Evolutionary conservation across 2,888 invertebrate species (phyloP).

Genomic region (Spisula solida): DNA sequence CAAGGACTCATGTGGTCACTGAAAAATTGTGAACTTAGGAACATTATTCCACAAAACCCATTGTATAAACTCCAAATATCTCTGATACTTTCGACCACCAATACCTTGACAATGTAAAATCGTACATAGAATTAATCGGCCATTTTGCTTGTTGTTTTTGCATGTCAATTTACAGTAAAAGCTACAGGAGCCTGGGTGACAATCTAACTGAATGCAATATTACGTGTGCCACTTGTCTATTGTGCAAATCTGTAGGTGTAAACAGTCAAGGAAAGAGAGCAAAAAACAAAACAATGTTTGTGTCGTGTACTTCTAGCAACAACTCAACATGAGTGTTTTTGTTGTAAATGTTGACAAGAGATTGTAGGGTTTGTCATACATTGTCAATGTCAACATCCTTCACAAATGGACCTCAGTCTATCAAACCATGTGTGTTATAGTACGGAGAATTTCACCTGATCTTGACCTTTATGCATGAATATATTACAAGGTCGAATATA

Average conservation of each 20-base stretch:
- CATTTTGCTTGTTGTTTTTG: neutral
- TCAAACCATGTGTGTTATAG: neutral
- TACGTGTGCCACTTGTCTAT: slow-evolving; percentile 9
- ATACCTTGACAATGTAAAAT: too few relatives aligned
- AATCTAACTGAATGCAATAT: neutral
- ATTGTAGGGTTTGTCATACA: neutral
- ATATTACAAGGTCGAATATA: too few relatives aligned
- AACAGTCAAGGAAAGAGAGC: neutral
- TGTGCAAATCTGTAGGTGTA: neutral
- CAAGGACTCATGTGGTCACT: too few relatives aligned
- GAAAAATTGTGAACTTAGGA: too few relatives aligned
- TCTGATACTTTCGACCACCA: too few relatives aligned
- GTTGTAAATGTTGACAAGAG: slow-evolving; percentile 3
- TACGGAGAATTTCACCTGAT: too few relatives aligned
- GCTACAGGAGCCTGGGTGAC: neutral
- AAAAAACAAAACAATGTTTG: neutral
- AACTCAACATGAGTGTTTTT: neutral
- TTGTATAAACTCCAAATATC: too few relatives aligned
- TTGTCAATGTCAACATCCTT: neutral
- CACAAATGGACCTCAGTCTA: neutral
- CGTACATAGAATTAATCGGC: neutral
- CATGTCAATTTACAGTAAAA: neutral
- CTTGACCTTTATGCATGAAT: too few relatives aligned
- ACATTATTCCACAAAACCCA: too few relatives aligned
- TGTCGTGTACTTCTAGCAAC: neutral